A percentile compares a stretch with the other conserved stretches of the same genome.
Evolutionary conservation across 30 jellyfish, hydroid and myxozoan species (phyloP).

Genomic region (Pelagia noctiluca): DNA sequence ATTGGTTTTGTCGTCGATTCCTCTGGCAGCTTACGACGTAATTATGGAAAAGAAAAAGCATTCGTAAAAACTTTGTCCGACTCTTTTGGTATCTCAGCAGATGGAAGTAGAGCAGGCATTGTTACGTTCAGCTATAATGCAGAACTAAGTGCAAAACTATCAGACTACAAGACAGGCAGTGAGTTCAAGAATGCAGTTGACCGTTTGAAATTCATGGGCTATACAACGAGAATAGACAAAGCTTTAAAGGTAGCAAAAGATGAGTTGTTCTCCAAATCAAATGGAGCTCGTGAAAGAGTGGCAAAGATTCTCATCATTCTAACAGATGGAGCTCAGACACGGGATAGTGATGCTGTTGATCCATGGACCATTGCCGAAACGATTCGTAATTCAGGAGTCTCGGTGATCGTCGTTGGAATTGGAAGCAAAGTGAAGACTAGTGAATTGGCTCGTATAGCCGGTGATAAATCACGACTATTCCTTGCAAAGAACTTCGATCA

Average conservation of each 20-base stretch:
- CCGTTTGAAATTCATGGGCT: constrained; percentile 63
- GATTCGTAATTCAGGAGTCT: constrained; percentile 5
- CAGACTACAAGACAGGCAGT: constrained; percentile 32
- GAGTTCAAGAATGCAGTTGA: constrained; percentile 78
- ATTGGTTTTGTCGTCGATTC: constrained; percentile 78
- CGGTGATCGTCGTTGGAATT: constrained; percentile 14
- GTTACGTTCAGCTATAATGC: constrained; percentile 74
- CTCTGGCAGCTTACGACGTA: constrained; percentile 71
- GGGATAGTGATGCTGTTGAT: constrained; percentile 18
- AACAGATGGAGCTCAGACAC: constrained; percentile 64
- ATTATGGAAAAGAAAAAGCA: constrained; percentile 69
- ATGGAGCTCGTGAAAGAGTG: constrained; percentile 71
- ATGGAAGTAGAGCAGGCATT: constrained; percentile 69
- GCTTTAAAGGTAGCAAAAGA: constrained; percentile 68
- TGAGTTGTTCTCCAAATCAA: constrained; percentile 44
- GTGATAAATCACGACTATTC: not conserved
- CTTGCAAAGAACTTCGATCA: constrained; percentile 2
- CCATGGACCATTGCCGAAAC: constrained; percentile 38
- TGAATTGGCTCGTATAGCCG: constrained; percentile 35
- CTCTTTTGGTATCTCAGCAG: constrained; percentile 50
- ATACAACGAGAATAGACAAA: constrained; percentile 82
- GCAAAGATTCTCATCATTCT: constrained; percentile 55
- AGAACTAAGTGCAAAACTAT: constrained; percentile 65
- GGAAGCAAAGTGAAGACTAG: constrained; percentile 3
- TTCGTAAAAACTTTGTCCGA: constrained; percentile 64